Conservation (phyloP, 2,888 invertebrate genomes). For the Agrotis ipsilon region DNA sequence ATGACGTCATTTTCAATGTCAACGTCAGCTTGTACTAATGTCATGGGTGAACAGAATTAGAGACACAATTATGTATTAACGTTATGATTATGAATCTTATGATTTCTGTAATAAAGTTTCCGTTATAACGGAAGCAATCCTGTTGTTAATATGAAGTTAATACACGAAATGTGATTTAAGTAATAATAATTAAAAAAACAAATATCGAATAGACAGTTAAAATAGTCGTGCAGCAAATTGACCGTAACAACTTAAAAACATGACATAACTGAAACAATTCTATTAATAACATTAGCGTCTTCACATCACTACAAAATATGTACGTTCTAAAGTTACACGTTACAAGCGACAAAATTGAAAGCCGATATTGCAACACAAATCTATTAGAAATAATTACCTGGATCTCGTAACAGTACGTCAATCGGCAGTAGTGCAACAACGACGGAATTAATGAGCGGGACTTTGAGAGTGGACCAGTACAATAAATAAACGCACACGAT, state of each 20-base stretch:
- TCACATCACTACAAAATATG: conserved; percentile 9
- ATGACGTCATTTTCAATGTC: conserved; percentile 77
- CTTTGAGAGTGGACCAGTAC: conserved; percentile 67
- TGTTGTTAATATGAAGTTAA: not conserved
- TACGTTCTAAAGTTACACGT: conserved; percentile 36
- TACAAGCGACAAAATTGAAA: conserved; percentile 40
- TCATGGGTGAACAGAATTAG: conserved; percentile 23
- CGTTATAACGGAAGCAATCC: not conserved
- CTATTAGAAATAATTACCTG: conserved; percentile 64
- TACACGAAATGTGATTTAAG: not conserved
- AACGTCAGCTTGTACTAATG: conserved; percentile 46
- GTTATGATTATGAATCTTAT: not conserved
- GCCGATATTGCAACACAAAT: conserved; percentile 37
- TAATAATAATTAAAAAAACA: not conserved
- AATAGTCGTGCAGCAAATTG: conserved; percentile 3
- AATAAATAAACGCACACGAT: conserved; percentile 83
- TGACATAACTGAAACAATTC: conserved; percentile 16
- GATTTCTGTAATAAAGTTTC: not conserved
- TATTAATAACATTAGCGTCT: conserved; percentile 20
- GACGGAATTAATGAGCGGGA: conserved; percentile 69
- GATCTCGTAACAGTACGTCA: conserved; percentile 57
- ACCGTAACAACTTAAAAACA: conserved; percentile 11
- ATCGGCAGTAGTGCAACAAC: conserved; percentile 64
- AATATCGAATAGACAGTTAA: not conserved
- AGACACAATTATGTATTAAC: not conserved